phyloP scores from a whole-genome alignment of 2,113 vertebrate genomes.

The Semnornis frantzii region DNA sequence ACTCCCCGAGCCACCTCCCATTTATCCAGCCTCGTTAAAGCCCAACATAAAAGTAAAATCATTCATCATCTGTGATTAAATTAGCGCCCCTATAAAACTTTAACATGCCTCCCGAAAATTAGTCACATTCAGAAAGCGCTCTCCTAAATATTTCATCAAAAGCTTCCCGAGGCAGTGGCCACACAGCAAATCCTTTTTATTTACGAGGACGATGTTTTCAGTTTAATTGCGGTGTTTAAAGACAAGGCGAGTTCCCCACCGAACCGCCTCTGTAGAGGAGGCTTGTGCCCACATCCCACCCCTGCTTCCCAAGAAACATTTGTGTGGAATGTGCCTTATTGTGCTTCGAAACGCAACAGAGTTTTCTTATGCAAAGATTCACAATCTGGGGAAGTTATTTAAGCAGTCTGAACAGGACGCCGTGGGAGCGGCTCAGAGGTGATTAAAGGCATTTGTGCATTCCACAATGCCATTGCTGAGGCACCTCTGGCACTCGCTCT shows the following conservation, averaged over 20 bases:
- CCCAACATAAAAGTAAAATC: conserved; percentile 12
- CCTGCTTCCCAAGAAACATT: background rate
- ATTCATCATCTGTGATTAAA: conserved; percentile 17
- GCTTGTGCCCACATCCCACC: background rate
- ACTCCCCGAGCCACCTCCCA: background rate
- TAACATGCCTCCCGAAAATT: conserved; percentile 46
- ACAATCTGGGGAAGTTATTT: conserved; percentile 18
- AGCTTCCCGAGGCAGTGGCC: background rate
- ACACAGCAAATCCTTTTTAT: conserved; percentile 2
- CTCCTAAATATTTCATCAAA: conserved; percentile 58
- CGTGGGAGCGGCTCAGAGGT: background rate
- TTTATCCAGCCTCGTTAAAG: conserved; percentile 22
- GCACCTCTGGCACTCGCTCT: background rate
- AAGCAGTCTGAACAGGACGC: background rate
- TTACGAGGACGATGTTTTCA: background rate
- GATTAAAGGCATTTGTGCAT: conserved; percentile 12
- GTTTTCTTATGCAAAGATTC: conserved; percentile 1
- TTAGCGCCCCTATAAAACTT: conserved; percentile 53
- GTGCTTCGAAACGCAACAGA: background rate
- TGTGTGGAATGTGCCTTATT: background rate
- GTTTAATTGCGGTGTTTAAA: conserved; percentile 12
- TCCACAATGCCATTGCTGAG: background rate
- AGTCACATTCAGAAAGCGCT: background rate
- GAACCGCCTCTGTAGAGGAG: background rate
- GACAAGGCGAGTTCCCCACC: background rate